Conservation (phyloP, 2,797 vertebrate species). For the Microctenopoma stevenorrisi region DNA sequence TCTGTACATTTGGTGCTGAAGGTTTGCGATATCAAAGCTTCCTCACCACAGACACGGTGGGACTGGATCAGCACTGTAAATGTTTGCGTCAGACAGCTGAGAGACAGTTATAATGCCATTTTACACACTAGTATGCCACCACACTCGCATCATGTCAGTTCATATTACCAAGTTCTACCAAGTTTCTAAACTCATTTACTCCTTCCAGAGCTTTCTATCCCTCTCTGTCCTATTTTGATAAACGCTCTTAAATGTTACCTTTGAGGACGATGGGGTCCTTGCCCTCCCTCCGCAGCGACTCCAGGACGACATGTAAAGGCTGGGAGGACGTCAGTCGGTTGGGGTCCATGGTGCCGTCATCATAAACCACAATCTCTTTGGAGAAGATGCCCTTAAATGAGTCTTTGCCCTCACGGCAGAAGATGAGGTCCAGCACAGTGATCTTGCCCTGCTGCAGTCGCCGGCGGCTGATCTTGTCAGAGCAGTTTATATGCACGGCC, state of each 20-base stretch:
- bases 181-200: constrained; percentile 41
- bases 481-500: constrained; percentile 98
- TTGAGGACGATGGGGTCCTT: constrained; percentile 96
- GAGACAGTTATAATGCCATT: neutral
- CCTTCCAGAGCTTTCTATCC: constrained; percentile 20
- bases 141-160: constrained; percentile 22
- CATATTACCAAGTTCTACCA: constrained; percentile 13
- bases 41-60: neutral
- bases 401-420: constrained; percentile 94
- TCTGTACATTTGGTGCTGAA: neutral
- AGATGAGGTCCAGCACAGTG: constrained; percentile 98
- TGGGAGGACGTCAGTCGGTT: constrained; percentile 91
- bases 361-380: constrained; percentile 99
- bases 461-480: constrained; percentile 97
- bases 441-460: constrained; percentile 98
- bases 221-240: neutral
- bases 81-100: neutral
- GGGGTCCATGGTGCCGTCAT: constrained; percentile 94
- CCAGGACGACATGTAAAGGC: constrained; percentile 93
- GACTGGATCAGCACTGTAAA: neutral
- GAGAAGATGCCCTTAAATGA: constrained; percentile 98
- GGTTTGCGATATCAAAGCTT: neutral
- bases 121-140: constrained; percentile 7
- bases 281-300: constrained; percentile 96
- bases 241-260: constrained; percentile 84